Base-by-base conservation (phyloP, 2,113 vertebrate species). In the Cichladusa arquata region DNA sequence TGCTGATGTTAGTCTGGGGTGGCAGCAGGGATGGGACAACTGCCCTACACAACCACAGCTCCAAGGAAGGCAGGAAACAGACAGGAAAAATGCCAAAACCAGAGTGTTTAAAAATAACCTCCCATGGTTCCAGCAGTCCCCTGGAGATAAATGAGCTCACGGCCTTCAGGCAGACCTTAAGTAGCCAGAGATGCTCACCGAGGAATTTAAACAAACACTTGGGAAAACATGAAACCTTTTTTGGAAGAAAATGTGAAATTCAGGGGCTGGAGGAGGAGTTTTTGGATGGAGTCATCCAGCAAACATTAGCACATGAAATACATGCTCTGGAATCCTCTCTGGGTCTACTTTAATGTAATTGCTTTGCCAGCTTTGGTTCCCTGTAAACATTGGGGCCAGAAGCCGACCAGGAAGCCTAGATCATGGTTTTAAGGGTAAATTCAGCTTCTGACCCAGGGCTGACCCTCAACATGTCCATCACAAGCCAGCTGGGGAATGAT, bases 201-300 rank as follows among this genome's bases (percentile, higher is more conserved):
- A 94, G 82, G 94, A 95, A 94, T 96, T 95, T 64, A 90, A 95
- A 93, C 36, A 95, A 93, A 92, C 88, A 85, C 62, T 92, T 47
- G 13, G 42, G 78, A 92, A 95, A 95, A 95, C 91, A 95, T 2
- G 23, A 88, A 95, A 95, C 96, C 95, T 95, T 97, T 96, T 97
- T 95, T 86, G 96, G 96, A 96, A 96, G 64, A 97, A 96, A 92
- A 94, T 95, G 92, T 60, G 48, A 88, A 94, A 94, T 96, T 90
- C 19, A 6, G 51, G 66, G 85, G 50, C 79, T 65, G 79, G 74
- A 83, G 93, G 78, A 82, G 61, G 87, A 90, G 34, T 83, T 19
- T 42, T 66, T 15, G 19, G 54, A 95, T 74, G 45, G 87, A 96
- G 88, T 95, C 93, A 96, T 88, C 71, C 92, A 86, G 67, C 85